Evolutionary conservation across 1,140 invertebrate species (phyloP), one percentile per base, ranked within the genome.

Genomic region (Megalopta genalis): DNA sequence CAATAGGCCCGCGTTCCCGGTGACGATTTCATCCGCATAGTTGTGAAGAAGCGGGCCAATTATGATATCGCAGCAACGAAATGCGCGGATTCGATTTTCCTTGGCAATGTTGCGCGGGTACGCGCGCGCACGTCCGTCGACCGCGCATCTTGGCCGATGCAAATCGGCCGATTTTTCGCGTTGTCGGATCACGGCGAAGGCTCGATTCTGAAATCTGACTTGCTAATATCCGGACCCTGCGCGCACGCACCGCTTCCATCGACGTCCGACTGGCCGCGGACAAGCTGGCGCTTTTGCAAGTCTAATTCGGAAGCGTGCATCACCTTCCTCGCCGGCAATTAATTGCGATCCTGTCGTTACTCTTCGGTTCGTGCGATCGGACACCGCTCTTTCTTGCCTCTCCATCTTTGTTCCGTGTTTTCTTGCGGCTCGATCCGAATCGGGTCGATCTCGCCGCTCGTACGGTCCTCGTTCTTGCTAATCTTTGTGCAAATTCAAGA

Each of bases 171-270:
- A 78, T 78, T 71, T 64, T 65, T 70, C 76, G 68, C 76, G 76
- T 64, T 71, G 60, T 16, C 74, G 16, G 21, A 54, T 62, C 23
- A n/a, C 10, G 49, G 16, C 42, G 39, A 52, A n/a, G 46, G 6
- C 67, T 71, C 67, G 49, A 78, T 78, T 64, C 76, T 78, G 23
- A 69, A 72, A 78, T 78, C 69, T 78, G 76, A 78, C 76, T 78
- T 78, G 76, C 68, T 78, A 78, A 78, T 78, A 32, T n/a, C 18
- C 57, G 57, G 14, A 54, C n/a, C 21, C 39, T 0, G 21, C n/a
- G 66, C 68, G 14, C 69, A 72, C 68, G 76, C 76, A 78, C 76
- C 59, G 23, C n/a, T 65, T 65, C 63, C 37, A 65, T 7, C 39
- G 39, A 67, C 21, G 18, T 27, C 27, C 25, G 39, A 64, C 63